Percentiles rank a stretch among this genome's conserved stretches.
phyloP scores from a whole-genome alignment of 2,888 invertebrate species.

The Amphipyra berbera region DNA sequence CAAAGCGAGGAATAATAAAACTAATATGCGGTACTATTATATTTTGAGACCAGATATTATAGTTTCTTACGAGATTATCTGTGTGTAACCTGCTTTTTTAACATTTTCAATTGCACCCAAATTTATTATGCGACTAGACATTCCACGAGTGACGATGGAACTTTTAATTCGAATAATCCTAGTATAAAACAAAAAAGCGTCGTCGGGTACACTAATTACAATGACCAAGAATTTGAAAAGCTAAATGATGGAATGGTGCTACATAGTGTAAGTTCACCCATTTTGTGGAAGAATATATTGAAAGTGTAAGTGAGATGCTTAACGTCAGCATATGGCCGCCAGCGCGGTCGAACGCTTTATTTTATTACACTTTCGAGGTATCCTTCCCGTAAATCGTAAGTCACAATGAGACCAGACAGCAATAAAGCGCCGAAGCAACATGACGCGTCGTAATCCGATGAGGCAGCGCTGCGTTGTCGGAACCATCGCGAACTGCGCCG shows the following conservation, averaged over 20 bases:
- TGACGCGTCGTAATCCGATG: not conserved
- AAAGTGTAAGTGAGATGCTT: not conserved
- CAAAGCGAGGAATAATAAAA: constrained; percentile 26
- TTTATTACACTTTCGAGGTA: not conserved
- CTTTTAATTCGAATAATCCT: constrained; percentile 16
- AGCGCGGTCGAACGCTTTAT: not conserved
- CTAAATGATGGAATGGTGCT: constrained; percentile 20
- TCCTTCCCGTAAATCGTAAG: not conserved
- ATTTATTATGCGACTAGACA: constrained; percentile 64
- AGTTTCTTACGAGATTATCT: constrained; percentile 11
- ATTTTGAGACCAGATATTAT: constrained; percentile 30
- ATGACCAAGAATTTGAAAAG: constrained; percentile 29
- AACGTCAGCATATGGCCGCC: not conserved
- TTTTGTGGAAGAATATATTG: constrained; percentile 24
- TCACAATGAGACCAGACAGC: not conserved
- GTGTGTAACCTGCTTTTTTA: constrained; percentile 14
- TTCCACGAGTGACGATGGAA: constrained; percentile 34
- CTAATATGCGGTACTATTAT: constrained; percentile 31
- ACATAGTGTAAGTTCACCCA: constrained; percentile 12
- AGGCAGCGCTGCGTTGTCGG: not conserved
- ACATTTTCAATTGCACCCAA: constrained; percentile 49
- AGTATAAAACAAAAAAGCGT: constrained; percentile 22
- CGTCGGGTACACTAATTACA: constrained; percentile 22
- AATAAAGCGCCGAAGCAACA: not conserved
- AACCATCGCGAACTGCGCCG: not conserved